These are phyloP conservation scores for Oxyruncus cristatus DNA, from an alignment of 2,113 vertebrate genomes.

Conservation along the genomic window DNA sequence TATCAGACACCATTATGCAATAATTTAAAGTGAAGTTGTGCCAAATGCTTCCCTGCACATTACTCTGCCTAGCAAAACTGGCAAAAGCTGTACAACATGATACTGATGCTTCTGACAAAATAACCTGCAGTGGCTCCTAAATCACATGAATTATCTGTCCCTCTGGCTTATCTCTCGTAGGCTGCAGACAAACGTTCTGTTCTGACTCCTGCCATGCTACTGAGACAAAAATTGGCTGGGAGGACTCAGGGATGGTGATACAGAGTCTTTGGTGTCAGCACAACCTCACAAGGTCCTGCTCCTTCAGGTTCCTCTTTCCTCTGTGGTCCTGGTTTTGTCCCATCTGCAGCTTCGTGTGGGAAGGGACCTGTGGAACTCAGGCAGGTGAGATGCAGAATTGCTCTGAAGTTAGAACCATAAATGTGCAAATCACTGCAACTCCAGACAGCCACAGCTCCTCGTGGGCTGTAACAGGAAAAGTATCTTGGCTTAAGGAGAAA, in stretches of 20 bases:
- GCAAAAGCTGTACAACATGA: background rate
- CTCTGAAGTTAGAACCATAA: background rate
- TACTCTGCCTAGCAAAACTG: background rate
- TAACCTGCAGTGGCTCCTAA: background rate
- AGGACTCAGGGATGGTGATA: no score
- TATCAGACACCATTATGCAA: background rate
- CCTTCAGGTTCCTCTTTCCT: background rate
- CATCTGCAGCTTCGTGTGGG: accelerated
- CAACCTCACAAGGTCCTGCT: background rate
- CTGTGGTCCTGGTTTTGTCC: accelerated
- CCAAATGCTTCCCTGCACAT: background rate
- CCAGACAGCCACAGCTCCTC: background rate
- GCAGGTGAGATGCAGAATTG: background rate
- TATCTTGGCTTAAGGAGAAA: background rate
- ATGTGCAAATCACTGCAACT: background rate
- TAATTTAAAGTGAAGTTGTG: background rate
- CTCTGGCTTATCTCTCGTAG: background rate
- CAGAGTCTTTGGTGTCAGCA: background rate
- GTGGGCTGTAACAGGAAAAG: accelerated
- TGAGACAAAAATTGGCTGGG: background rate
- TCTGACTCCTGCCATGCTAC: background rate
- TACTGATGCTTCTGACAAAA: slow-evolving; percentile 1
- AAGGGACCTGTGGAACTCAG: background rate
- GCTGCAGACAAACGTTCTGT: background rate
- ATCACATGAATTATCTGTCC: background rate